Conservation (phyloP, 2,797 vertebrate genomes). For the Ceryle rudis region DNA sequence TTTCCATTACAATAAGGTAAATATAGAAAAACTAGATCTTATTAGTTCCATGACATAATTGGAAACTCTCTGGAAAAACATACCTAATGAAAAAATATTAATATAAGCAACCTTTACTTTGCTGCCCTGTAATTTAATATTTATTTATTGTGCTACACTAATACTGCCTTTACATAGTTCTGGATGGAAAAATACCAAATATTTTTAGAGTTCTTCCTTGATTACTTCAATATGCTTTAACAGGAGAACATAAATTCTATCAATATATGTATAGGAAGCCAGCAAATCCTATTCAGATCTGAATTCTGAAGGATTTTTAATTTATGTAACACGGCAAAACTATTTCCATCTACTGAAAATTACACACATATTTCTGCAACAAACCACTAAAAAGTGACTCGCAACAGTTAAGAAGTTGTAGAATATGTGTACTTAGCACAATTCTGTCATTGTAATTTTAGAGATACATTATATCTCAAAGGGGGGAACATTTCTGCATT, state of each 20-base stretch:
- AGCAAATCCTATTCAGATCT: neutral
- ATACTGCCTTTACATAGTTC: neutral
- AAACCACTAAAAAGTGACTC: conserved; percentile 14
- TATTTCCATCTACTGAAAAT: conserved; percentile 25
- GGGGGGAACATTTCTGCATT: neutral
- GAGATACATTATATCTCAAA: neutral
- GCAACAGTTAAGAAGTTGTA: neutral
- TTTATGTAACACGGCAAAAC: conserved; percentile 24
- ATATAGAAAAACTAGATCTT: neutral
- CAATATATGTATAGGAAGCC: neutral
- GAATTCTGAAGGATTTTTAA: neutral
- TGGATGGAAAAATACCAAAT: neutral
- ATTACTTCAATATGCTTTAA: neutral
- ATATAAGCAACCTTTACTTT: neutral
- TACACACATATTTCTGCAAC: conserved; percentile 3
- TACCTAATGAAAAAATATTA: neutral
- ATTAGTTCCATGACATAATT: neutral
- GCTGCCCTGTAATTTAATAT: neutral
- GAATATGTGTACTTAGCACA: neutral
- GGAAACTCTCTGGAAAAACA: neutral
- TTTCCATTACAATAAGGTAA: neutral
- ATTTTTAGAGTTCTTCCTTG: neutral
- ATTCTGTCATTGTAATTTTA: conserved; percentile 3
- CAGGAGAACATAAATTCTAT: conserved; percentile 18
- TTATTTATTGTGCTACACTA: neutral